Percentiles rank a stretch among this genome's conserved stretches.
These are phyloP conservation scores for Trachelus troglodyta DNA, from an alignment of 2,888 invertebrate genomes.

Conservation along the genomic window DNA sequence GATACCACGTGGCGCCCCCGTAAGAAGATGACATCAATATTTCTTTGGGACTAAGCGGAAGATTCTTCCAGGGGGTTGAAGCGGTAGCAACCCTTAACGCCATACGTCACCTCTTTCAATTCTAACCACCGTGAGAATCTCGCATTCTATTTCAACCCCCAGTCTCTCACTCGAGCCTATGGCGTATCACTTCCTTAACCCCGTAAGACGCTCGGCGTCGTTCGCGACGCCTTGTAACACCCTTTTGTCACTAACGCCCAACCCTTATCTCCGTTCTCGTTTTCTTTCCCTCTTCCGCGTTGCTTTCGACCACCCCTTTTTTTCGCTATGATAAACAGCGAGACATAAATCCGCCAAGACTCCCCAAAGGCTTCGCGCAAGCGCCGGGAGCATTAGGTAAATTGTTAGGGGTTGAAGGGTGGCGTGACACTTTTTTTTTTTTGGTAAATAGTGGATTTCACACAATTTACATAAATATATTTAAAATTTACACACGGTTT, in stretches of 20 bases:
- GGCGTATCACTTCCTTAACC: not conserved
- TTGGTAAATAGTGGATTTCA: not conserved
- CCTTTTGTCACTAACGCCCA: not conserved
- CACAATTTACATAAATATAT: no score
- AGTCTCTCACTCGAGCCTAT: not conserved
- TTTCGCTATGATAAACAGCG: not conserved
- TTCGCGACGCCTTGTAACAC: not conserved
- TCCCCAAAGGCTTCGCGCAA: conserved; percentile 16
- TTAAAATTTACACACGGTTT: not conserved
- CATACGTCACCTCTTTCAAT: not conserved
- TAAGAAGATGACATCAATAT: not conserved
- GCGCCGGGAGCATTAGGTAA: conserved; percentile 35
- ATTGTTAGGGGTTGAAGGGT: conserved; percentile 14
- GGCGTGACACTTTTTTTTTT: not conserved
- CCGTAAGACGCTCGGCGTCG: not conserved
- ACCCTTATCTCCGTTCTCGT: not conserved
- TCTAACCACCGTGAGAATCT: not conserved
- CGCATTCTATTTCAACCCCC: not conserved
- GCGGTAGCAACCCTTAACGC: not conserved
- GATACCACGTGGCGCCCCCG: not conserved
- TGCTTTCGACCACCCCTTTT: not conserved
- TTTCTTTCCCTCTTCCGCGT: not conserved
- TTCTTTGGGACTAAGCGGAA: not conserved
- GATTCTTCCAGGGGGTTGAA: not conserved
- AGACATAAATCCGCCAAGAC: not conserved